Evolutionary conservation across 2,797 vertebrate genomes (phyloP).

Genomic region (Distichodus sexfasciatus): DNA sequence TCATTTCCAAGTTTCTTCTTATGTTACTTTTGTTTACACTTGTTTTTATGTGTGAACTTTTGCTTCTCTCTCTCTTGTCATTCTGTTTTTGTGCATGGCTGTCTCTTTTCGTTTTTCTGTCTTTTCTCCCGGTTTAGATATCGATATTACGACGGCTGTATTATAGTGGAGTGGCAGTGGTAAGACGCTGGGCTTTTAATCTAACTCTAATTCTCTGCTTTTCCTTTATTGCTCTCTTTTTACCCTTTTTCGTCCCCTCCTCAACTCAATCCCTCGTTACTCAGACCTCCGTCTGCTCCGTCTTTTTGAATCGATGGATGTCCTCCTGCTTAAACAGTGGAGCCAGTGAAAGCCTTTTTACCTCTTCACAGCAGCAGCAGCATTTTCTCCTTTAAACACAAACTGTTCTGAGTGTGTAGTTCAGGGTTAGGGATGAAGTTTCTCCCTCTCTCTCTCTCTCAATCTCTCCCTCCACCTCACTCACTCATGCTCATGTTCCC

Average conservation of each 20-base stretch:
- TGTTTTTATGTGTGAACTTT: not conserved
- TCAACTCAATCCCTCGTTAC: too few species aligned
- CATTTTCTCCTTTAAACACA: too few species aligned
- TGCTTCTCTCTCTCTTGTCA: slow-evolving; percentile 34
- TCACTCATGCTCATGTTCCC: not conserved
- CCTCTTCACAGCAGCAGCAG: too few species aligned
- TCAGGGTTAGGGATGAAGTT: too few species aligned
- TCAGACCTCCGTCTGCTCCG: too few species aligned
- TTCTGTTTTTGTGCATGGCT: not conserved
- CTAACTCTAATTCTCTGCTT: not conserved
- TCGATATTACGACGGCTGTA: slow-evolving; percentile 73
- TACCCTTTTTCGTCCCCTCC: too few species aligned
- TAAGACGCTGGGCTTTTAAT: slow-evolving; percentile 64
- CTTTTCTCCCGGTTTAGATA: slow-evolving; percentile 59
- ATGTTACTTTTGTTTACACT: not conserved
- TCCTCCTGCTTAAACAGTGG: too few species aligned
- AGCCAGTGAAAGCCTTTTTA: too few species aligned
- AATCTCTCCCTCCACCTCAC: too few species aligned
- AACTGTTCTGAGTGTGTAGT: too few species aligned
- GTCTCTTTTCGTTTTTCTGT: not conserved
- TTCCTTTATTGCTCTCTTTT: not conserved
- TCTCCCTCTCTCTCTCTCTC: too few species aligned
- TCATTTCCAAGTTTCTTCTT: not conserved
- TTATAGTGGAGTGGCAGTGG: slow-evolving; percentile 74
- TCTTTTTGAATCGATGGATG: too few species aligned